Evolutionary conservation across 2,888 invertebrate species (phyloP), one percentile per base, ranked within the genome.

Genomic region (Perithous albicinctus): DNA sequence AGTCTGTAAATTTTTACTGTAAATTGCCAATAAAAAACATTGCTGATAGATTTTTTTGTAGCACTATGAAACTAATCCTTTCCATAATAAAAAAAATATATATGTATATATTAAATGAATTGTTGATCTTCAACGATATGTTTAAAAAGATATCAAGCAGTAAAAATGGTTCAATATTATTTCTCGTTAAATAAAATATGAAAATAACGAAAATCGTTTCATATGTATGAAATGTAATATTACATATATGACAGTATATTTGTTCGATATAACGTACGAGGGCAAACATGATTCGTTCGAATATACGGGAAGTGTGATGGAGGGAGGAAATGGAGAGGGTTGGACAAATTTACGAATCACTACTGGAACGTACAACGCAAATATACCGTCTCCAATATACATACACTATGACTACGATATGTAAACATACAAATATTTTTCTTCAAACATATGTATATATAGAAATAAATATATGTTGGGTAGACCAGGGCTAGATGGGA

Each of bases 391-490:
- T 70, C 7, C 54, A 15, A 18, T 48, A 46, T 8, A 29, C 15
- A 32, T 29, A 48, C 1, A 32, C 41, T 29, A 5, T 29, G 10
- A 59, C n/a, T 29, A n/a, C n/a, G 10, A 23, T 66, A 46, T 29
- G 23, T 10, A 35, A 35, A 70, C 41, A 41, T 10, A 26, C 5
- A 61, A 64, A 64, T 32, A 20, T 69, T 59, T 26, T 46, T 32
- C 46, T 69, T 23, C 38, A 59, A 54, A 66, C 54, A 61, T 38
- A 56, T 8, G 15, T 23, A 38, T 32, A 4, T 12, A 8, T 59
- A 26, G 51, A 67, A 72, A 63, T 67, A 66, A 80, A 64, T 56
- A 80, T 66, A 59, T 74, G 46, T 38, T 67, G 43, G 67, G 51
- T n/a, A n/a, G n/a, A n/a, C n/a, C n/a, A n/a, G n/a, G n/a, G n/a